phyloP scores from a whole-genome alignment of 2,113 vertebrate species.

The Murina feae region DNA sequence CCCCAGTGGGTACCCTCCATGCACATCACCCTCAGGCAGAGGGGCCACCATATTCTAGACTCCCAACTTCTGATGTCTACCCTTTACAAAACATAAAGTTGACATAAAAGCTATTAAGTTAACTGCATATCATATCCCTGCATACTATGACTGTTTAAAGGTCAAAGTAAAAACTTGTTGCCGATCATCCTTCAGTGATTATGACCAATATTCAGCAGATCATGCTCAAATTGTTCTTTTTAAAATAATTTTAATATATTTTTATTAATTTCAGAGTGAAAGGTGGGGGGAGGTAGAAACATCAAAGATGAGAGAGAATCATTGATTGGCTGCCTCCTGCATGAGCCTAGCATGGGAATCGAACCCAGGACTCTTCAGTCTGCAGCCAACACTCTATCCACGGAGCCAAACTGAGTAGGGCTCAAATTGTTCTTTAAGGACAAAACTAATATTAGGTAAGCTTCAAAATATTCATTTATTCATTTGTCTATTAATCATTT shows the following conservation, averaged over 20 bases:
- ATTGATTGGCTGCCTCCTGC: too few species aligned
- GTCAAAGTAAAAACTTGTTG: not conserved
- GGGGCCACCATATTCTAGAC: not conserved
- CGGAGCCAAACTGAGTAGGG: too few species aligned
- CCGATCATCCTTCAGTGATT: not conserved
- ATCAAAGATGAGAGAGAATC: too few species aligned
- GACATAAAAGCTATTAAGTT: conserved; percentile 24
- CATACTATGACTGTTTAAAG: not conserved
- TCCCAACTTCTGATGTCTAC: not conserved
- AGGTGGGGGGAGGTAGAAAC: too few species aligned
- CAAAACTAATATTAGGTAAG: not conserved
- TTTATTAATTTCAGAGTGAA: too few species aligned
- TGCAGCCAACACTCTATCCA: too few species aligned
- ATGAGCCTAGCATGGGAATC: too few species aligned
- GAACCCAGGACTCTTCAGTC: too few species aligned
- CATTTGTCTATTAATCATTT: not conserved
- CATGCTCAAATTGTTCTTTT: not conserved
- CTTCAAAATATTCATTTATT: not conserved
- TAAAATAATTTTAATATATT: too few species aligned
- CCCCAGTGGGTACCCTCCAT: conserved; percentile 52
- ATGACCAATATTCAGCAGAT: not conserved
- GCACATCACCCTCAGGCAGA: not conserved
- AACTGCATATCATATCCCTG: not conserved
- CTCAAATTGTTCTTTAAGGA: not conserved
- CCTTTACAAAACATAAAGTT: not conserved